Base-by-base conservation (phyloP, 2,888 invertebrate genomes). In the Drosophila paracracens region DNA sequence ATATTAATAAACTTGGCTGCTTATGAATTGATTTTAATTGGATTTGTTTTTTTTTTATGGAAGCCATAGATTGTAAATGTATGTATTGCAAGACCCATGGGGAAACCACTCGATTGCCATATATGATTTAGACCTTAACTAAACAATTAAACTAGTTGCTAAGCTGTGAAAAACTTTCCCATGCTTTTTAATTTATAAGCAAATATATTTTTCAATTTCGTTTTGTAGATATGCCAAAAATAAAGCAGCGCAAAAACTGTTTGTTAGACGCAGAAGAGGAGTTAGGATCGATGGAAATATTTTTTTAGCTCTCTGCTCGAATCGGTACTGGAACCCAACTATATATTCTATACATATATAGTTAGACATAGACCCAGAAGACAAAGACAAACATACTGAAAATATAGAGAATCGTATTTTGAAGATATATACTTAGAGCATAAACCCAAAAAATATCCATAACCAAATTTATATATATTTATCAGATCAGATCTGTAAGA, bases 251-350 rank as follows among this genome's bases (percentile, higher is more conserved):
- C 77, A 76, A 50, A 74, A 77, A 88, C 86, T 85, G 74, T 56
- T 72, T 90, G 90, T 85, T 85, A 85, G 85, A 88, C 90, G 85
- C 85, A 88, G 73, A 71, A 75, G 46, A 53, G 71, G 63, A 61
- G 56, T 79, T 67, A 74, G 53, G 33, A 61, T 61, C 50, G 50
- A 33, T 60, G 21, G 21, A 48, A 46, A 36, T n/a, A 25, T 59
- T 7, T 53, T 16, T 36, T 11, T 36, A 51, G 56, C 50, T 79
- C 70, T 70, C 66, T 70, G 76, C 36, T 54, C 29, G 43, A 10
- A 43, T 29, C 35, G 43, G 43, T 60, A 51, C 33, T 40, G 40
- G 13, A 33, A 60, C 21, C 27, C 52, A 31, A 46, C 38, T 75
- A 21, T 61, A 74, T 27, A 62, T 50, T 51, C 48, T 50, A 33